A percentile compares a stretch with the other conserved stretches of the same genome.
phyloP scores from a whole-genome alignment of 2,888 invertebrate species.

The Drosophila paramelanica region DNA sequence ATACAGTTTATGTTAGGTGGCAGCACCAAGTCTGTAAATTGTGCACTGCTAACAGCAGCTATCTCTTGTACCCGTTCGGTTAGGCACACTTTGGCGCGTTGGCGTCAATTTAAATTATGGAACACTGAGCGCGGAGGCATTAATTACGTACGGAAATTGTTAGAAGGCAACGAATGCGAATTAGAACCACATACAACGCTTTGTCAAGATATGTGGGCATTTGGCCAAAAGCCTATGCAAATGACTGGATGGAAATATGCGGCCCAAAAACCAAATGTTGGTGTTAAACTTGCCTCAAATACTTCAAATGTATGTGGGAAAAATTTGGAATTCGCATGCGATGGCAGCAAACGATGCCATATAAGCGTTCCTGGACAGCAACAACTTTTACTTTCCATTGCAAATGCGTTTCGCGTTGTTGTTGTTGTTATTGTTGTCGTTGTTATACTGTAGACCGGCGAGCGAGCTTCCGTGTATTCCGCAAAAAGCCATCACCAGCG shows the following conservation, averaged over 20 bases:
- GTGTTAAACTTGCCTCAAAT: conserved; percentile 64
- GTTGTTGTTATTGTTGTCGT: conserved; percentile 8
- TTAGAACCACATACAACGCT: conserved; percentile 59
- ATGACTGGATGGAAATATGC: conserved; percentile 52
- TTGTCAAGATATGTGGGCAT: conserved; percentile 50
- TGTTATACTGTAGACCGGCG: conserved; percentile 15
- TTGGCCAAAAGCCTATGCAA: conserved; percentile 72
- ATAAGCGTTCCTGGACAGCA: conserved; percentile 68
- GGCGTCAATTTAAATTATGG: conserved; percentile 72
- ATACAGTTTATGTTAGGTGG: conserved; percentile 34
- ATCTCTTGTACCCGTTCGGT: conserved; percentile 39
- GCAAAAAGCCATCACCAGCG: conserved; percentile 45
- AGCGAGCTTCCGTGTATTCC: conserved; percentile 65
- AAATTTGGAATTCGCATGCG: conserved; percentile 67
- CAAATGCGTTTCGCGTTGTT: conserved; percentile 57
- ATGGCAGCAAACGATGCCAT: conserved; percentile 66
- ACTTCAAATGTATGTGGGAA: conserved; percentile 75
- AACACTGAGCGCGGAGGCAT: conserved; percentile 43
- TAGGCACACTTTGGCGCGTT: conserved; percentile 65
- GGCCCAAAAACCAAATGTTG: conserved; percentile 67
- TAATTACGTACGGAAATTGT: conserved; percentile 74
- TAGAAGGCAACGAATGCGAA: conserved; percentile 40
- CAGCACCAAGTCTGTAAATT: conserved; percentile 31
- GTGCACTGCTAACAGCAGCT: conserved; percentile 25
- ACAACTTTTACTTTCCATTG: conserved; percentile 78